Base-by-base conservation (phyloP, 2,797 vertebrate genomes). In the Neoniphon sammara region DNA sequence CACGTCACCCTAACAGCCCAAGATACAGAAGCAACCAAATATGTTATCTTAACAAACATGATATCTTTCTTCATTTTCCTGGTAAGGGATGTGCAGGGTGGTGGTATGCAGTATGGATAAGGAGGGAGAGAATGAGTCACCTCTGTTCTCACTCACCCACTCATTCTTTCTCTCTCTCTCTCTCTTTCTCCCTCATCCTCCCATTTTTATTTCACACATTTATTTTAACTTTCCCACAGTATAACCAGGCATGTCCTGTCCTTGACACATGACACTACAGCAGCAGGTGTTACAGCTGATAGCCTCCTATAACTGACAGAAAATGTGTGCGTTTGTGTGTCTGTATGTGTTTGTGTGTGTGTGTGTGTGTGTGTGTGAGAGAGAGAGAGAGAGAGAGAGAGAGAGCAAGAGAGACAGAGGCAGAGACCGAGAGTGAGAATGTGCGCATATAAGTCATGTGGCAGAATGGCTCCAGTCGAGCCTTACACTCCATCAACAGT, bases 401-500 rank as follows among this genome's bases (percentile, higher is more conserved):
- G 46, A 5, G 14, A 15, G 27, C 10, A 23, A 15, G 61, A 17
- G 44, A 49, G 25, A 42, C 15, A 20, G 20, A 20, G 34, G 7
- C 50, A 76, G 10, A 27, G 15, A 57, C 17, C 25, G 23, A 15
- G 18, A 0, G 4, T 23, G 56, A 30, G 34, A 3, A 36, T 62
- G 7, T 30, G 21, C 14, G 3, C 42, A 44, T 46, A 20, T 7
- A 0, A 34, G 4, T 46, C 44, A 49, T 3, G 7, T 46, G 44
- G 21, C 44, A 46, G 31, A 66, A 42, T 23, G 67, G 58, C 87
- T 80, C 85, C 88, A 86, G 64, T 30, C 17, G 80, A 85, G 77
- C 89, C 87, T 61, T 85, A 70, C 83, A 82, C 87, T 83, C 88
- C 87, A 59, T 84, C 18, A 27, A 27, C 46, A 20, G 39, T 21